These are phyloP conservation scores for Thamnophis sirtalis DNA, from an alignment of 2,113 vertebrate genomes.

Conservation along the genomic window DNA sequence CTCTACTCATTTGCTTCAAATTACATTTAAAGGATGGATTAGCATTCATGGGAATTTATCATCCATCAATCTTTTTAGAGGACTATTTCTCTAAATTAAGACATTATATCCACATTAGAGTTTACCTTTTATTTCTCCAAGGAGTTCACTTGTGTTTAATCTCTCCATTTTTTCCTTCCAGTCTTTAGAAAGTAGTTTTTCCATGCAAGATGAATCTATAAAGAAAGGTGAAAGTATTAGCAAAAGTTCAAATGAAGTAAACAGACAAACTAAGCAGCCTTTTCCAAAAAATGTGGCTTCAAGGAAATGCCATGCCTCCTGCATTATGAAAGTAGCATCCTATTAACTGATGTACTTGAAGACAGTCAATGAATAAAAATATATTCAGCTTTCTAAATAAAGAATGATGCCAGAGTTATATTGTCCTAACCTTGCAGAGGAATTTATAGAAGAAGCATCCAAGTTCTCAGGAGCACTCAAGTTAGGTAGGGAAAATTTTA, in stretches of 20 bases:
- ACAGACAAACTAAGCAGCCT: background rate
- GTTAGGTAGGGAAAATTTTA: background rate
- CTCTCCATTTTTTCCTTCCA: slow-evolving; percentile 99
- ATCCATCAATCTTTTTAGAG: background rate
- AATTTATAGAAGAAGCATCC: background rate
- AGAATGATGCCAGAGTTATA: background rate
- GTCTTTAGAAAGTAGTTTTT: slow-evolving; percentile 97
- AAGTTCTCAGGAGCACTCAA: background rate
- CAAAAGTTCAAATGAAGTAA: slow-evolving; percentile 5
- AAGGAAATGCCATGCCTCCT: slow-evolving; percentile 16
- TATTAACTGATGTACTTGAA: background rate
- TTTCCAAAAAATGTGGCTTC: background rate
- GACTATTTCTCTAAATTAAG: slow-evolving; percentile 3
- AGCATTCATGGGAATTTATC: background rate
- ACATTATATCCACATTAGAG: slow-evolving; percentile 32
- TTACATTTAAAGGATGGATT: background rate
- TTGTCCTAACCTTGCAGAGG: background rate
- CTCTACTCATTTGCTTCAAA: background rate
- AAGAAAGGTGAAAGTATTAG: slow-evolving; percentile 30
- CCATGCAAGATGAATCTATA: slow-evolving; percentile 93
- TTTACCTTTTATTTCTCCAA: slow-evolving; percentile 97
- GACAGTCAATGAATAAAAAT: background rate
- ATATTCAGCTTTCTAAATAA: background rate
- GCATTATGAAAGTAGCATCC: background rate
- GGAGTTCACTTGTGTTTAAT: slow-evolving; percentile 92